Evolutionary conservation across 2,888 invertebrate genomes (phyloP).

Genomic region (Agapetus fuscipes): DNA sequence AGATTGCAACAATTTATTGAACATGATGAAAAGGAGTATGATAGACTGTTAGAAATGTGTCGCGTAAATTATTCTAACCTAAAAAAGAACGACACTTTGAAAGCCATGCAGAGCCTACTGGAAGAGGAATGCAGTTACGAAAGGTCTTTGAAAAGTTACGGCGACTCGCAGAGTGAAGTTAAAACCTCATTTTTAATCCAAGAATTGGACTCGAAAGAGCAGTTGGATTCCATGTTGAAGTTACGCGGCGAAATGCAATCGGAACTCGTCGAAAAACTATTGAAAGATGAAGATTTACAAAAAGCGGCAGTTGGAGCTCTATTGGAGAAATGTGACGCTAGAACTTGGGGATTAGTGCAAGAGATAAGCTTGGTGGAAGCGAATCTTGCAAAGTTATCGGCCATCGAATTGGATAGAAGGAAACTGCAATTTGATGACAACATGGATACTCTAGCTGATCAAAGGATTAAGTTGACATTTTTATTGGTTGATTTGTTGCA

Average conservation of each 20-base stretch:
- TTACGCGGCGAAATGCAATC: slow-evolving; percentile 53
- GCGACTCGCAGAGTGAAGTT: slow-evolving; percentile 53
- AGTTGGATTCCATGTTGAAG: slow-evolving; percentile 49
- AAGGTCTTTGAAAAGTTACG: slow-evolving; percentile 51
- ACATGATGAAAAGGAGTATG: slow-evolving; percentile 57
- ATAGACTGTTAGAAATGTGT: slow-evolving; percentile 51
- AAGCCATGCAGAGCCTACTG: slow-evolving; percentile 60
- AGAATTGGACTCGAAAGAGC: slow-evolving; percentile 52
- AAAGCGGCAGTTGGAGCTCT: slow-evolving; percentile 62
- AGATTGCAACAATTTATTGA: slow-evolving; percentile 54
- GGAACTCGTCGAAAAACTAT: slow-evolving; percentile 49
- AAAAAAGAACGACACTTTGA: slow-evolving; percentile 57
- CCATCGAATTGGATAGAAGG: slow-evolving; percentile 61
- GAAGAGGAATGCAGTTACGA: slow-evolving; percentile 55
- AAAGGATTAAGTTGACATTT: slow-evolving; percentile 55
- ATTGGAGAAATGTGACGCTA: slow-evolving; percentile 62
- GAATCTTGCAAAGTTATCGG: slow-evolving; percentile 60
- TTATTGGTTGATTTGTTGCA: slow-evolving; percentile 58
- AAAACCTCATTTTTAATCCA: slow-evolving; percentile 48
- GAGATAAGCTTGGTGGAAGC: slow-evolving; percentile 64
- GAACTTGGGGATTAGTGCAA: slow-evolving; percentile 66
- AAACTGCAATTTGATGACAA: slow-evolving; percentile 57
- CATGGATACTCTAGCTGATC: slow-evolving; percentile 59
- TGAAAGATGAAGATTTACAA: slow-evolving; percentile 61
- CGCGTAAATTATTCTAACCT: slow-evolving; percentile 48